Evolutionary conservation across 1,140 invertebrate species (phyloP), one percentile per base, ranked within the genome.

Genomic region (Anthonomus grandis): DNA sequence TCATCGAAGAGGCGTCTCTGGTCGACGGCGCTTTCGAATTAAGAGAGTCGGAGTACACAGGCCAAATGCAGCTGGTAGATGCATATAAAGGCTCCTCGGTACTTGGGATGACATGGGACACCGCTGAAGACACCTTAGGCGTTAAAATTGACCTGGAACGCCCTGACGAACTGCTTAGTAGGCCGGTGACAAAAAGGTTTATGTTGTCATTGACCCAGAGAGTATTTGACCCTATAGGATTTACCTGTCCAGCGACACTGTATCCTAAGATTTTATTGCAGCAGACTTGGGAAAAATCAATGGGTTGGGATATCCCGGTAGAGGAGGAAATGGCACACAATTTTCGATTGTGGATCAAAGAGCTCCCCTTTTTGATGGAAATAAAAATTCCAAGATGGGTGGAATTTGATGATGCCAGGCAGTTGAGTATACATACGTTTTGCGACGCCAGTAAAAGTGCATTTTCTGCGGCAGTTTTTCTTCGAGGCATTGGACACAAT

Each of bases 391-490:
- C 47, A 13, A 45, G 54, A 45, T 61, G 48, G 59, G 13, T 39
- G 18, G 13, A n/a, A 3, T 18, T 9, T 36, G 22, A 27, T 19
- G 12, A 37, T 2, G 17, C 2, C 5, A 34, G 21, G 24, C 64
- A 70, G 57, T 31, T 59, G 12, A n/a, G n/a, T n/a, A n/a, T n/a
- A n/a, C n/a, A n/a, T n/a, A n/a, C n/a, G n/a, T 71, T 70, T 41
- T 63, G 64, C 45, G 65, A 71, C 27, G 65, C 64, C 0, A 69
- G 65, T 36, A 41, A 63, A 31, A n/a, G 56, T 13, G 67, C 70
- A 0, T 69, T 62, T 55, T 51, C 62, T 8, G 54, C 63, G 1
- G 59, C 59, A 10, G 46, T 54, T 9, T 71, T 68, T 52, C 44
- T 65, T n/a, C n/a, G n/a, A 18, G 41, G 65, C 57, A 34, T 21